phyloP scores from a whole-genome alignment of 2,797 vertebrate species.

The Gymnoscopelus microlampas region DNA sequence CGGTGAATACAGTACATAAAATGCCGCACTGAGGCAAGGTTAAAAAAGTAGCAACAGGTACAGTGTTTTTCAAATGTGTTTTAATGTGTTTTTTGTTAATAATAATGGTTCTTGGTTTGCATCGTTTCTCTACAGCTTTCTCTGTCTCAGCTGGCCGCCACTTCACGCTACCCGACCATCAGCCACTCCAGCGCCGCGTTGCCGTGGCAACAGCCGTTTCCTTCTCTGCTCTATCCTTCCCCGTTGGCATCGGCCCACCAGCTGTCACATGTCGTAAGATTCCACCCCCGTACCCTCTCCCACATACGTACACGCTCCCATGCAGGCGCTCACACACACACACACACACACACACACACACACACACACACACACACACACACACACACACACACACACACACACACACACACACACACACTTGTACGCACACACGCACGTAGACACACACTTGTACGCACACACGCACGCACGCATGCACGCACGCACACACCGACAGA shows the following conservation, averaged over 20 bases:
- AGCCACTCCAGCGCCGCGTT: slow-evolving; percentile 67
- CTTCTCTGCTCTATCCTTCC: slow-evolving; percentile 74
- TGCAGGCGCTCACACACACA: slow-evolving; percentile 32
- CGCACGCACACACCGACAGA: background rate
- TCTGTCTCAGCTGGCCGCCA: slow-evolving; percentile 87
- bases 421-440: slow-evolving; percentile 27
- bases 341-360: background rate
- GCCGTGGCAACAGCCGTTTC: slow-evolving; percentile 66
- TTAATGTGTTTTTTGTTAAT: background rate
- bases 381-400: slow-evolving; percentile 28
- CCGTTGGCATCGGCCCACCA: slow-evolving; percentile 79
- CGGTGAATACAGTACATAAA: no score
- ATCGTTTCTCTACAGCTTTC: slow-evolving; percentile 87
- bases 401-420: slow-evolving; percentile 5
- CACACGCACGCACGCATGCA: background rate
- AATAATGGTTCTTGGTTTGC: slow-evolving; percentile 66
- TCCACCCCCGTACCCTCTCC: slow-evolving; percentile 64
- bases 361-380: background rate
- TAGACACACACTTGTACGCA: background rate
- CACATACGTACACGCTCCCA: slow-evolving; percentile 29
- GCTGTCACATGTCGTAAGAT: slow-evolving; percentile 84
- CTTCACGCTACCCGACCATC: slow-evolving; percentile 75
- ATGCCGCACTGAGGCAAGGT: no score
- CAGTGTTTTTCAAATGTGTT: no score
- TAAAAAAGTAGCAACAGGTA: no score